Evolutionary conservation across 2,797 vertebrate species (phyloP), one percentile per base, ranked within the genome.

Genomic region (Natrix natrix): DNA sequence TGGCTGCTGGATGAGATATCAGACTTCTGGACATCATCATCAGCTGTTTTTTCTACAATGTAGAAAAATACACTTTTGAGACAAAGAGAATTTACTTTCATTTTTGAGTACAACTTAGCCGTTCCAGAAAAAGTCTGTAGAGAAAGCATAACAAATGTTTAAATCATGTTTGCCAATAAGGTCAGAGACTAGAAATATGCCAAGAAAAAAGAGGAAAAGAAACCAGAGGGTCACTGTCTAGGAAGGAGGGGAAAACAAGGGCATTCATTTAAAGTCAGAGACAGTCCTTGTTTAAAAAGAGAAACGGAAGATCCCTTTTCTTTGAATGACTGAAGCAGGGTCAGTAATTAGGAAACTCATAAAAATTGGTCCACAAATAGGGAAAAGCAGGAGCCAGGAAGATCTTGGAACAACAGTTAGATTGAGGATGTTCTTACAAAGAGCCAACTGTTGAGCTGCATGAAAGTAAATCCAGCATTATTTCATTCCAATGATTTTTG

Each of bases 1-100:
- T 99, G 99, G 96, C 98, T 99, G 94, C 99, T 99, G 83, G 99
- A 99, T 0, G 99, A 99, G 97, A 99, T 99, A 97, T 99, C 99
- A 0, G 99, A 98, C 96, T 99, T 99, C 97, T 99, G 99, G 57
- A 99, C 99, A 91, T 99, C 99, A 5, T 99, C 98, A 89, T 99
- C 98, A 87, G 97, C 94, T 1, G 98, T 97, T 97, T 98, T 99
- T 96, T 99, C 98, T 99, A 96, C 20, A 97, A 96, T 2, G 96
- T 2, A 93, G 95, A 94, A 56, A 92, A 94, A n/a, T 20, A n/a
- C 20, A 93, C 0, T 86, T 92, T 78, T 78, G 10, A 94, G 87
- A 37, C 89, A 16, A 6, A 56, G 13, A 89, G 8, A 57, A 57
- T 3, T 63, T 0, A 0, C 74, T 87, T 66, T 14, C 0, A 0